phyloP scores from a whole-genome alignment of 2,797 vertebrate species.

The Enteromius unitaeniatus region DNA sequence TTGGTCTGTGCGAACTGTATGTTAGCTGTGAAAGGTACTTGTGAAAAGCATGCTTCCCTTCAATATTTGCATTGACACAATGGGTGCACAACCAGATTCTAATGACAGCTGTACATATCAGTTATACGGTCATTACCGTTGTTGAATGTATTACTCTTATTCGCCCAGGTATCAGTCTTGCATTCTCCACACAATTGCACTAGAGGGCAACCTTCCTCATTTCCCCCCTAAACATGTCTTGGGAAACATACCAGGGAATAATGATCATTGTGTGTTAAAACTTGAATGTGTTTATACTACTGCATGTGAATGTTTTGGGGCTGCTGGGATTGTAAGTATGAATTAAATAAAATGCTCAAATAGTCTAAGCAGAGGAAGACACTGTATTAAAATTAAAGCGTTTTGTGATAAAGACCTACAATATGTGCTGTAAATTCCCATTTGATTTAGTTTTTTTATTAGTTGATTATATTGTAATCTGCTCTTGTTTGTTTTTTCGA shows the following conservation, averaged over 20 bases:
- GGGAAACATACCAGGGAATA: not conserved
- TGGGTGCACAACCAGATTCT: conserved; percentile 15
- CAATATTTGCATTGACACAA: conserved; percentile 29
- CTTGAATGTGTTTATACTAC: conserved; percentile 33
- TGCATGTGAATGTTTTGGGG: conserved; percentile 17
- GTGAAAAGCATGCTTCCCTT: conserved; percentile 52
- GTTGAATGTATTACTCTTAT: conserved; percentile 16
- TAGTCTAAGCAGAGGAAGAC: not conserved
- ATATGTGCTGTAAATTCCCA: conserved; percentile 28
- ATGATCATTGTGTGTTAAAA: conserved; percentile 7
- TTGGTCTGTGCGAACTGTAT: not conserved
- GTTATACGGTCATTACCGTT: not conserved
- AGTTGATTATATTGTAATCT: conserved; percentile 1
- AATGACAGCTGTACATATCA: conserved; percentile 12
- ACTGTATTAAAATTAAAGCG: not conserved
- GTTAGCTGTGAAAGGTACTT: conserved; percentile 39
- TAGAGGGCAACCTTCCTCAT: conserved; percentile 52
- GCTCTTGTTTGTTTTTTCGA: not conserved
- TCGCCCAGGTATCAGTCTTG: conserved; percentile 18
- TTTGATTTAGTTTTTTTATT: not conserved
- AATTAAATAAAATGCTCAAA: conserved; percentile 10
- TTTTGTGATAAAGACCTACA: not conserved
- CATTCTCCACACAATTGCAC: conserved; percentile 47
- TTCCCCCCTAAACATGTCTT: conserved; percentile 4
- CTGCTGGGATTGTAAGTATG: not conserved